Conservation (phyloP, 2,113 vertebrate species). For the Phyllostomus discolor region DNA sequence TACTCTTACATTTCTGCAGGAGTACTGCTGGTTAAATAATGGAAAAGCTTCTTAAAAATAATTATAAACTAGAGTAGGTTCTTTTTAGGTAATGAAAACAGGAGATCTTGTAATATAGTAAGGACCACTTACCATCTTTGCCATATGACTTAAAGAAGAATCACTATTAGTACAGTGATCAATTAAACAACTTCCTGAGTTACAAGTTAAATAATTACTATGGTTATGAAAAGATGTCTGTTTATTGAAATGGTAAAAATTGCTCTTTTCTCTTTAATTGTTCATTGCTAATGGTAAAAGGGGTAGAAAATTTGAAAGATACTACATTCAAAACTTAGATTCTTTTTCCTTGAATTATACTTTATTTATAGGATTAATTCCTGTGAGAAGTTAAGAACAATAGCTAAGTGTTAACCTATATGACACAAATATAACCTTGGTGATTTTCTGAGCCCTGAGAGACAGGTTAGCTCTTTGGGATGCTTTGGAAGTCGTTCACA, state of each 20-base stretch:
- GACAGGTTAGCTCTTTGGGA: neutral
- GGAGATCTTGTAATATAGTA: neutral
- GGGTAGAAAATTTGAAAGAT: neutral
- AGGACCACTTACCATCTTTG: slow-evolving; percentile 7
- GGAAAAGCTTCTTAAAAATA: slow-evolving; percentile 20
- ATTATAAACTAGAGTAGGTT: neutral
- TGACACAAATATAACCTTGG: neutral
- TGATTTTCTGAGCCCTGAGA: neutral
- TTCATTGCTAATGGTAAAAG: slow-evolving; percentile 14
- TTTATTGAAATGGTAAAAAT: slow-evolving; percentile 5
- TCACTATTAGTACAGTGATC: neutral
- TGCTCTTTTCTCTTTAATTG: neutral
- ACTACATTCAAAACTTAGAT: neutral
- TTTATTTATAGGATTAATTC: slow-evolving; percentile 1
- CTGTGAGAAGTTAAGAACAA: neutral
- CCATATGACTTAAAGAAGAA: slow-evolving; percentile 18
- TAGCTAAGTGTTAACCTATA: neutral
- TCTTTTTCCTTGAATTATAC: neutral
- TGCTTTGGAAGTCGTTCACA: neutral
- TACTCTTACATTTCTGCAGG: slow-evolving; percentile 17
- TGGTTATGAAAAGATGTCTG: slow-evolving; percentile 25
- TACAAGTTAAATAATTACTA: slow-evolving; percentile 41
- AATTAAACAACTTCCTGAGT: slow-evolving; percentile 22
- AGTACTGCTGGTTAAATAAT: slow-evolving; percentile 32
- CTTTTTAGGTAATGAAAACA: slow-evolving; percentile 35